Percentiles rank a stretch among this genome's conserved stretches.
phyloP scores from a whole-genome alignment of 2,888 invertebrate genomes.

The Nycteola revayana region DNA sequence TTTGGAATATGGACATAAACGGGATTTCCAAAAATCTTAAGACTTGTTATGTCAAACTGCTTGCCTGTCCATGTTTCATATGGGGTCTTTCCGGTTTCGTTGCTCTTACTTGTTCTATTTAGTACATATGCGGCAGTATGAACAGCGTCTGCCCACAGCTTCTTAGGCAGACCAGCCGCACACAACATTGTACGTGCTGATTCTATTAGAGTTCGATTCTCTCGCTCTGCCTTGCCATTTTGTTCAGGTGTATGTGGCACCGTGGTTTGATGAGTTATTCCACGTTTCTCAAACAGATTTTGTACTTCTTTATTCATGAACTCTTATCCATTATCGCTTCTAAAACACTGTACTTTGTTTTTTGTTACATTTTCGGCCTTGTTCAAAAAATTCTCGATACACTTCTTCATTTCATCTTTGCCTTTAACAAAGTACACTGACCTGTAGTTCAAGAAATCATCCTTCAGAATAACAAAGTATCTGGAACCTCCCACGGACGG shows the following conservation, averaged over 20 bases:
- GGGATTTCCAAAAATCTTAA: constrained; percentile 2
- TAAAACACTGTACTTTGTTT: constrained; percentile 28
- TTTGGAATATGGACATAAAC: constrained; percentile 3
- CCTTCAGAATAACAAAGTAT: constrained; percentile 29
- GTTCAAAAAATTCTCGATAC: constrained; percentile 19
- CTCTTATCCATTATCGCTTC: constrained; percentile 39
- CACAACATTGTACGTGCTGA: too few relatives aligned
- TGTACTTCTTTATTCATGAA: constrained; percentile 30
- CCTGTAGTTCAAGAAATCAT: constrained; percentile 30
- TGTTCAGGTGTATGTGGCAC: too few relatives aligned
- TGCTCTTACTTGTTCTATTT: too few relatives aligned
- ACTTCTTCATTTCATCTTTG: background rate
- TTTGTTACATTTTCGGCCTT: constrained; percentile 33
- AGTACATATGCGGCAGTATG: too few relatives aligned
- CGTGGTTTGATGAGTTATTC: too few relatives aligned
- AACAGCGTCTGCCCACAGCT: too few relatives aligned
- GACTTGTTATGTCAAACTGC: background rate
- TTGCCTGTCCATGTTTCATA: background rate
- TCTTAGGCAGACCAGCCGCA: too few relatives aligned
- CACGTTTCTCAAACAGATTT: constrained; percentile 18
- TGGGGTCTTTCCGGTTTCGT: too few relatives aligned
- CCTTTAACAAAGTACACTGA: constrained; percentile 11
- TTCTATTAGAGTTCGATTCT: too few relatives aligned
- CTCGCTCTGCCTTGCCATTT: too few relatives aligned
- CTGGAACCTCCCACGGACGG: constrained; percentile 23